phyloP scores from a whole-genome alignment of 2,888 invertebrate genomes.

The Hymenopus coronatus region DNA sequence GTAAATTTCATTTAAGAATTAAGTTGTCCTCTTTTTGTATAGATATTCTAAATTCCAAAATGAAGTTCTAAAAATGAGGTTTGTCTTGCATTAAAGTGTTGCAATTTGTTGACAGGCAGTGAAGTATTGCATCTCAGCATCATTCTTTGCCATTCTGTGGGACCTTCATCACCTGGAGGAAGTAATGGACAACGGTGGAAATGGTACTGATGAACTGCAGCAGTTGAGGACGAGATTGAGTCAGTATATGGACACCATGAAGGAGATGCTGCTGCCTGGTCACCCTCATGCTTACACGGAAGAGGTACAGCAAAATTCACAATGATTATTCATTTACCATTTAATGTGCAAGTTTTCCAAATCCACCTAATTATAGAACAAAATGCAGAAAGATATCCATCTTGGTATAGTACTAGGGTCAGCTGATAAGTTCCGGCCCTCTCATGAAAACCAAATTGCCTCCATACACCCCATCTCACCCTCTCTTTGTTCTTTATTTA shows the following conservation, averaged over 20 bases:
- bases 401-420: no score
- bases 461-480: no score
- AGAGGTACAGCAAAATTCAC: no score
- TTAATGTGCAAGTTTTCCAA: background rate
- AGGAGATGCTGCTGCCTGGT: conserved; percentile 64
- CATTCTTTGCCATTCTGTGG: conserved; percentile 73
- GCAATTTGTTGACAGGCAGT: conserved; percentile 53
- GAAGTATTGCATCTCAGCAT: conserved; percentile 78
- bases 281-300: conserved; percentile 69
- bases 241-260: conserved; percentile 71
- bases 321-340: no score
- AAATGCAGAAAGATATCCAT: background rate
- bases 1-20: no score
- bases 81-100: background rate
- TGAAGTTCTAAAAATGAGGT: no score
- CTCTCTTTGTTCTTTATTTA: no score
- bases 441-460: no score
- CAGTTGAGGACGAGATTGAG: conserved; percentile 67
- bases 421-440: no score
- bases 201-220: conserved; percentile 56
- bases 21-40: no score
- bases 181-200: conserved; percentile 59
- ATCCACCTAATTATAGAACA: background rate
- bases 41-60: no score
- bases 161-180: conserved; percentile 80